Evolutionary conservation across 1,140 invertebrate genomes (phyloP).

Genomic region (Pogonomyrmex barbatus): DNA sequence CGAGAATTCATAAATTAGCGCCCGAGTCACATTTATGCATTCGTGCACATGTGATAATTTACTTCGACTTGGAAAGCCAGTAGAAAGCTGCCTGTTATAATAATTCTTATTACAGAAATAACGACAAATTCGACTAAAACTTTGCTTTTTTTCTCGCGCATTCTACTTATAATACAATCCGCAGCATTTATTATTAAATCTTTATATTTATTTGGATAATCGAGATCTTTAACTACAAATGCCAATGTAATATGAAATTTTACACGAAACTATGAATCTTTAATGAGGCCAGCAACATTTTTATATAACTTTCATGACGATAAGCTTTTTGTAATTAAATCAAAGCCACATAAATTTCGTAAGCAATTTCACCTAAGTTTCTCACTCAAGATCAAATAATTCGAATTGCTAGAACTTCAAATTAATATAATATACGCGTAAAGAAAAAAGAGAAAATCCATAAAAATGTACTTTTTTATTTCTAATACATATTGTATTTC

Average conservation of each 20-base stretch:
- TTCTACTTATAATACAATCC: background rate
- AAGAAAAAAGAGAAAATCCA: no score
- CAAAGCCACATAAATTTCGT: background rate
- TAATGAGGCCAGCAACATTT: background rate
- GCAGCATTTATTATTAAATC: background rate
- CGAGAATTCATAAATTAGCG: slow-evolving; percentile 46
- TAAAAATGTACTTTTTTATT: slow-evolving; percentile 7
- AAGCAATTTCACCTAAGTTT: background rate
- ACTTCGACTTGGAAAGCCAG: slow-evolving; percentile 11
- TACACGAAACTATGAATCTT: slow-evolving; percentile 10
- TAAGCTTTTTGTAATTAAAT: background rate
- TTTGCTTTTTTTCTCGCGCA: background rate
- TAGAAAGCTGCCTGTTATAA: slow-evolving; percentile 18
- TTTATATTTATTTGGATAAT: background rate
- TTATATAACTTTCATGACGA: background rate
- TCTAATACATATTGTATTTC: no score
- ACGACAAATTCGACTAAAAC: background rate
- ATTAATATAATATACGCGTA: no score
- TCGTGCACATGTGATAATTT: slow-evolving; percentile 20
- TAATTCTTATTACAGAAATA: background rate
- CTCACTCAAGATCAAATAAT: no score
- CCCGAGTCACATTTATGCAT: slow-evolving; percentile 51
- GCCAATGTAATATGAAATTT: background rate
- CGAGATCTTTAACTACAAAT: background rate
- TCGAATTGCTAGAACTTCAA: no score